Base-by-base conservation (phyloP, 2,888 invertebrate species). In the Ichneumoninae sp. region DNA sequence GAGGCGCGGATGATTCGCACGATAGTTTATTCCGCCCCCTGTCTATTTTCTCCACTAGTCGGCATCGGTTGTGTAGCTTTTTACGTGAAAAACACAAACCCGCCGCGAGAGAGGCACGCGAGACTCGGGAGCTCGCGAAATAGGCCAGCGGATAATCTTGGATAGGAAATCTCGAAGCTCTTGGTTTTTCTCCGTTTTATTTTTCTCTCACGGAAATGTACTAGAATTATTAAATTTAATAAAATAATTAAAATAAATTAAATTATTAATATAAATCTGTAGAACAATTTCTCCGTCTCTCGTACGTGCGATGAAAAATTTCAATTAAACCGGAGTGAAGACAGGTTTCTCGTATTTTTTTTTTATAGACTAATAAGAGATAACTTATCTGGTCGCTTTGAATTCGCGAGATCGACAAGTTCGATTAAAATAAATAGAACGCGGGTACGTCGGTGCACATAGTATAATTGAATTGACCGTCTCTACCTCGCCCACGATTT, bases 91-190 rank as follows among this genome's bases (percentile, higher is more conserved):
- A 40, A 8, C 10, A 16, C n/a, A 50, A 65, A 57, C n/a, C 30
- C 47, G 22, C 6, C 44, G 47, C 44, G 30, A 36, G 36, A 36
- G 36, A 33, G 50, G 33, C 60, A 22, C 44, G 60, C 13, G 78
- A 47, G 40, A 47, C 50, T 65, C 52, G 60, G 47, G 44, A n/a
- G 57, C 62, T 68, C 66, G 80, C 57, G 36, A 81, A 81, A 81
- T 81, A 81, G 81, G 75, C 81, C 81, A 75, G 54, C 44, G 69
- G 75, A 70, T 81, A 81, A 81, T 81, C 75, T 81, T 76, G 81
- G 65, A 81, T 44, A 70, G 70, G 40, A 81, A 70, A 81, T 81
- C 81, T 70, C 65, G 22, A 36, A 70, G 75, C 69, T 54, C 57
- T 57, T 10, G 30, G 33, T 40, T 30, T 70, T 52, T 65, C 62